Percentiles rank a stretch among this genome's conserved stretches.
Conservation (phyloP, 2,113 vertebrate species). For the Siniperca knerii region DNA sequence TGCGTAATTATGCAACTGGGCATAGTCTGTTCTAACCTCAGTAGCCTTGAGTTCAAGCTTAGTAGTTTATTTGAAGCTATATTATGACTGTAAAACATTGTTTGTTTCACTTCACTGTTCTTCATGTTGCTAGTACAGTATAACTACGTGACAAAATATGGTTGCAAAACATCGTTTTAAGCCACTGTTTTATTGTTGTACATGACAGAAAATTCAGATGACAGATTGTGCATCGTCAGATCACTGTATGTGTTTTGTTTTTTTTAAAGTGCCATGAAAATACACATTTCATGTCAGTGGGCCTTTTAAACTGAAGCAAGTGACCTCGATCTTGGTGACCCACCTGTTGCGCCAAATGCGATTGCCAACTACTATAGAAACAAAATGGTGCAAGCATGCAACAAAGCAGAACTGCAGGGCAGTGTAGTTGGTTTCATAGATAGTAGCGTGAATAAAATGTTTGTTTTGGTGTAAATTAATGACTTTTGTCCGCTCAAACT, state of each 20-base stretch:
- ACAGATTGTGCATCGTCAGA: neutral
- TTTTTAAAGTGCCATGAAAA: neutral
- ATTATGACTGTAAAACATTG: conserved; percentile 33
- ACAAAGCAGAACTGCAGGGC: neutral
- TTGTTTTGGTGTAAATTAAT: conserved; percentile 2
- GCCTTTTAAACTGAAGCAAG: neutral
- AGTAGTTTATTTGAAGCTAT: conserved; percentile 20
- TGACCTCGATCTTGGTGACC: neutral
- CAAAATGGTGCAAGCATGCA: neutral
- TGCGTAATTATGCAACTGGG: conserved; percentile 29
- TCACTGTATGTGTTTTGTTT: neutral
- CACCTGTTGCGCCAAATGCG: neutral
- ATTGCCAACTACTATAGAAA: neutral
- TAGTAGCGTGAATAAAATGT: neutral
- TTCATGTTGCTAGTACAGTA: neutral
- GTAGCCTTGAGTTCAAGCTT: conserved; percentile 1
- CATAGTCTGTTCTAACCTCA: conserved; percentile 23
- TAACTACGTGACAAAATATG: conserved; percentile 3
- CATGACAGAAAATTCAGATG: neutral
- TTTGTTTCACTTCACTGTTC: conserved; percentile 16
- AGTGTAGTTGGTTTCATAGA: neutral
- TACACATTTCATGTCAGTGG: neutral
- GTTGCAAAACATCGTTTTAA: conserved; percentile 19
- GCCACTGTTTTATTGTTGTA: conserved; percentile 5
- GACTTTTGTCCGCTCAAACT: neutral